Conservation (phyloP, 2,888 invertebrate genomes). For the Galerucella calmariensis region DNA sequence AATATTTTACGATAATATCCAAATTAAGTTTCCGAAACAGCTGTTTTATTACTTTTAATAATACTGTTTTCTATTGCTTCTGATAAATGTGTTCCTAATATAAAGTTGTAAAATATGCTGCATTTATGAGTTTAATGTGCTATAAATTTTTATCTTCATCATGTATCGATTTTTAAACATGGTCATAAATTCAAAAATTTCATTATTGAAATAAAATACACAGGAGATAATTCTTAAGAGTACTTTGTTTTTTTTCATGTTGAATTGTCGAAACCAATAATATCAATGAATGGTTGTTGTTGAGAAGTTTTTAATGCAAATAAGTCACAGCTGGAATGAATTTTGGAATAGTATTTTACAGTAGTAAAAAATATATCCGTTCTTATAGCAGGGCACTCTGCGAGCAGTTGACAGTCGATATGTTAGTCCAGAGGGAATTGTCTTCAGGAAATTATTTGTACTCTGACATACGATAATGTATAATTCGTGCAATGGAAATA, state of each 20-base stretch:
- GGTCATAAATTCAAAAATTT: not conserved
- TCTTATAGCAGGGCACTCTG: no score
- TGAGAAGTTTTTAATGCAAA: not conserved
- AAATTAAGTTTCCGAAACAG: not conserved
- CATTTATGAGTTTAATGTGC: not conserved
- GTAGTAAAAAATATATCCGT: no score
- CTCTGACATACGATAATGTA: no score
- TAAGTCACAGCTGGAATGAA: not conserved
- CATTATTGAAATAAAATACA: not conserved
- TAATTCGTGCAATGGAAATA: no score
- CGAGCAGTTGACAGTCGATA: no score
- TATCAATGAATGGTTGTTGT: not conserved
- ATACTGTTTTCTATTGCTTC: not conserved
- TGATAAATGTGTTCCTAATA: not conserved
- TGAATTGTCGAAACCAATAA: not conserved
- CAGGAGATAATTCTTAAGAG: not conserved
- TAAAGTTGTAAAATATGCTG: not conserved
- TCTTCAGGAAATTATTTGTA: no score
- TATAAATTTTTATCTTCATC: not conserved
- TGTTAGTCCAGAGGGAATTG: no score
- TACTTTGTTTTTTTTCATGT: not conserved
- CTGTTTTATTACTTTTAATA: not conserved
- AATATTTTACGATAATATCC: not conserved
- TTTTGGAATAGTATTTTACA: no score
- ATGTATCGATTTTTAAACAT: slow-evolving; percentile 1